These are phyloP conservation scores for Neodiprion virginianus DNA, from an alignment of 1,140 invertebrate species.

Conservation along the genomic window DNA sequence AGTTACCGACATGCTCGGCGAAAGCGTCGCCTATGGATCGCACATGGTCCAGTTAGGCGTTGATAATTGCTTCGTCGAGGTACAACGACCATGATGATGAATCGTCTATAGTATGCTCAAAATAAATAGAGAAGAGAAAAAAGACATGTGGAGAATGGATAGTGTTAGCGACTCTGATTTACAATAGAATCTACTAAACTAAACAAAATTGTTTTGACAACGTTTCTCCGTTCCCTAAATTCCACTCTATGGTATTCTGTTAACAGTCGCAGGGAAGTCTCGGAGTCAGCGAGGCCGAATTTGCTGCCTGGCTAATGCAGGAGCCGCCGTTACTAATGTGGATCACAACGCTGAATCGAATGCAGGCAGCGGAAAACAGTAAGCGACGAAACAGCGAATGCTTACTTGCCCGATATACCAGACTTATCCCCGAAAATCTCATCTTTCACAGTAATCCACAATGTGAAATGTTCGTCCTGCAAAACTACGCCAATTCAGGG, in stretches of 20 bases:
- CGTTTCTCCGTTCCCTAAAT: no score
- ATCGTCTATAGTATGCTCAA: slow-evolving; percentile 10
- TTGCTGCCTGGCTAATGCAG: slow-evolving; percentile 65
- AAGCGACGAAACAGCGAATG: slow-evolving; percentile 23
- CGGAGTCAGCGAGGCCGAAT: slow-evolving; percentile 65
- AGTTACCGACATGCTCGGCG: slow-evolving; percentile 64
- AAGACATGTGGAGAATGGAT: no score
- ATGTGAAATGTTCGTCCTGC: slow-evolving; percentile 66
- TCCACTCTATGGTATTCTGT: slow-evolving; percentile 21
- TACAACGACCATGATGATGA: slow-evolving; percentile 29
- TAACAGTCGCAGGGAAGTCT: slow-evolving; percentile 59
- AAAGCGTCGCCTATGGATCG: slow-evolving; percentile 63
- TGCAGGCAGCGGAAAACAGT: slow-evolving; percentile 65
- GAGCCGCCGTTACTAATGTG: slow-evolving; percentile 68
- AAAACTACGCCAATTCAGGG: slow-evolving; percentile 64
- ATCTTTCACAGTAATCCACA: slow-evolving; percentile 61
- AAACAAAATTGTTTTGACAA: slow-evolving; percentile 5
- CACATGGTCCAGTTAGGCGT: slow-evolving; percentile 62
- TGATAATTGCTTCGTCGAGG: slow-evolving; percentile 63
- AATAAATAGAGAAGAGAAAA: not conserved
- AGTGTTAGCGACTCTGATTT: no score
- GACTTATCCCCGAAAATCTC: slow-evolving; percentile 23
- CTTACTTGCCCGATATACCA: no score
- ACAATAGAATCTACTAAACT: not conserved
- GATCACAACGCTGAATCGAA: slow-evolving; percentile 68